Percentiles rank a stretch among this genome's conserved stretches.
These are phyloP conservation scores for Brachyhypopomus occidentalis DNA, from an alignment of 2,113 vertebrate species.

Conservation along the genomic window DNA sequence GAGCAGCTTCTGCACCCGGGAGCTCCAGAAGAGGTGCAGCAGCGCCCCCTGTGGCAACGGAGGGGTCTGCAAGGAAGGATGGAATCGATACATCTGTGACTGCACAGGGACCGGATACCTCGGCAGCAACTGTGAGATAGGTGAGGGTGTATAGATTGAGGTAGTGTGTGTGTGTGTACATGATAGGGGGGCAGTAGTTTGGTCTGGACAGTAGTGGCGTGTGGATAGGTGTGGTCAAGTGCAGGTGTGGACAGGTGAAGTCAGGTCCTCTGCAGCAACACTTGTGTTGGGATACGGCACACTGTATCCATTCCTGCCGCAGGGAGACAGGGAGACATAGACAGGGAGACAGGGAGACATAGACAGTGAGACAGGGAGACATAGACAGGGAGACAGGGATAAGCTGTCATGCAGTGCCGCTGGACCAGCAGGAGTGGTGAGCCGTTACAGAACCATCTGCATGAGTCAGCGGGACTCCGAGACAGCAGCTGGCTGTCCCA, in stretches of 20 bases:
- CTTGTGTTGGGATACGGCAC: neutral
- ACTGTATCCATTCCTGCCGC: constrained; percentile 7
- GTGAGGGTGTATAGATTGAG: constrained; percentile 64
- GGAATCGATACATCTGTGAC: constrained; percentile 93
- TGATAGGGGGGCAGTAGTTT: no score
- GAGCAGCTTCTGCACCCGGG: constrained; percentile 86
- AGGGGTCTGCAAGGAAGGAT: constrained; percentile 88
- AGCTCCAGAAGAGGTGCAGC: constrained; percentile 84
- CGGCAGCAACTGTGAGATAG: constrained; percentile 85
- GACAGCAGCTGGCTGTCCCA: constrained; percentile 42
- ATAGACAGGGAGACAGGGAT: neutral
- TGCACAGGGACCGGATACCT: constrained; percentile 88
- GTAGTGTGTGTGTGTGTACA: no score
- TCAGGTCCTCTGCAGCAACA: no score
- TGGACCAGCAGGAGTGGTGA: constrained; percentile 49
- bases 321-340: constrained; percentile 22
- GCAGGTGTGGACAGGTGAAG: no score
- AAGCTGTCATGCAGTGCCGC: neutral
- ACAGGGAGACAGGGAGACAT: no score
- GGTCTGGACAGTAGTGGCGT: no score
- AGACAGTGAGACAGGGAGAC: constrained; percentile 19
- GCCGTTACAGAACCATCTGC: constrained; percentile 64
- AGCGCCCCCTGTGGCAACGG: constrained; percentile 82
- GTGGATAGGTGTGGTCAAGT: no score
- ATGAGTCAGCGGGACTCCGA: constrained; percentile 39